phyloP scores from a whole-genome alignment of 1,140 invertebrate genomes.

The Frieseomelitta varia region DNA sequence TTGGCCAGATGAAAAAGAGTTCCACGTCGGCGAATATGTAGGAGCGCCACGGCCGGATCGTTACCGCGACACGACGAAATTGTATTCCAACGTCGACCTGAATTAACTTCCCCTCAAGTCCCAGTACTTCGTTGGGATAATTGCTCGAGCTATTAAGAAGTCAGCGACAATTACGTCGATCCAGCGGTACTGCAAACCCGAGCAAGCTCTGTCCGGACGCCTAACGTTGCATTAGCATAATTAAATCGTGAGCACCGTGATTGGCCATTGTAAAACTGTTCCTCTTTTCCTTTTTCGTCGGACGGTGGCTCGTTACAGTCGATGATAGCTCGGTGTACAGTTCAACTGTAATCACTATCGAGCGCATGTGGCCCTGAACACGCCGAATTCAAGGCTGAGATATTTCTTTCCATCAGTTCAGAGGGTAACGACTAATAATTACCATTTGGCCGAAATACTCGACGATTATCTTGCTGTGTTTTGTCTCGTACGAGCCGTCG shows the following conservation, averaged over 20 bases:
- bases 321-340: background rate
- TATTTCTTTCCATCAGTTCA: background rate
- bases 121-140: conserved; percentile 46
- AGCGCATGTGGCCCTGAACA: background rate
- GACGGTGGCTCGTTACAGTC: background rate
- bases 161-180: conserved; percentile 59
- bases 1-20: conserved; percentile 1
- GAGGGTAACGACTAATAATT: background rate
- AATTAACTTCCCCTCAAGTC: conserved; percentile 12
- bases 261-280: conserved; percentile 49
- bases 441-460: no score
- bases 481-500: background rate
- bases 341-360: background rate
- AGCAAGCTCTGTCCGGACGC: conserved; percentile 14
- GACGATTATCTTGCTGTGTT: no score
- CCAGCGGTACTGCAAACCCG: conserved; percentile 22
- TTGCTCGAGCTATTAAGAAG: conserved; percentile 59
- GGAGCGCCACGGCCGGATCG: conserved; percentile 18
- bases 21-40: conserved; percentile 1
- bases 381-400: background rate
- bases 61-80: conserved; percentile 40
- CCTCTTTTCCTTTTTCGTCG: background rate
- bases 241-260: conserved; percentile 54
- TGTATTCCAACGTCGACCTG: conserved; percentile 36
- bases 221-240: conserved; percentile 63